Conservation (phyloP, 2,113 vertebrate species). For the Amphiprion ocellaris region DNA sequence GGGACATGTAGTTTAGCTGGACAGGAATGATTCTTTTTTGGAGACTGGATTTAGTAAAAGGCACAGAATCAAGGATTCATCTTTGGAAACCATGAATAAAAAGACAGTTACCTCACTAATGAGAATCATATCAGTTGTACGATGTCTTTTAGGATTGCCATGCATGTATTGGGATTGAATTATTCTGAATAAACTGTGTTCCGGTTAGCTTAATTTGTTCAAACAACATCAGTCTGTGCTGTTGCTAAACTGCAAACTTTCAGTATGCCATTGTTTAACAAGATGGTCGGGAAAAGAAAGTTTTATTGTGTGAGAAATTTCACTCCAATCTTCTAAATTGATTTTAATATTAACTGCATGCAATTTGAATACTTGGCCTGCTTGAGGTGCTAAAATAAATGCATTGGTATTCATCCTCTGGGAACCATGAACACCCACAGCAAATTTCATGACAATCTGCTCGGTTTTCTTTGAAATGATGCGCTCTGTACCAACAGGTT, state of each 20-base stretch:
- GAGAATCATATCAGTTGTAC: background rate
- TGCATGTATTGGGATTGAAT: background rate
- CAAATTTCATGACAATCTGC: background rate
- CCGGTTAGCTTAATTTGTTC: background rate
- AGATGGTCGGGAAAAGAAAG: background rate
- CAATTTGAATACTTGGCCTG: background rate
- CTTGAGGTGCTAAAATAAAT: background rate
- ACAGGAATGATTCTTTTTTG: no score
- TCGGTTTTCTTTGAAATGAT: slow-evolving; percentile 13
- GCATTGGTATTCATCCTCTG: background rate
- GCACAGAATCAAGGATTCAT: no score
- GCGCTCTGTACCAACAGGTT: slow-evolving; percentile 3
- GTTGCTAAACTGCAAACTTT: background rate
- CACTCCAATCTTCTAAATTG: background rate
- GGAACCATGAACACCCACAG: background rate
- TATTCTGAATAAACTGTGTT: background rate
- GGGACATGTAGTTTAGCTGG: no score
- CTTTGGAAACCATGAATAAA: no score
- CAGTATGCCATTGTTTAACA: background rate
- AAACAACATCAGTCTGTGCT: background rate
- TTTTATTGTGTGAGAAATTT: background rate
- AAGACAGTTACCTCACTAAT: no score
- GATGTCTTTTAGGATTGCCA: background rate
- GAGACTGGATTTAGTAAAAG: no score
- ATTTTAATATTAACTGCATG: background rate